Evolutionary conservation across 2,888 invertebrate species (phyloP), one percentile per base, ranked within the genome.

Genomic region (Torymus tubicola): DNA sequence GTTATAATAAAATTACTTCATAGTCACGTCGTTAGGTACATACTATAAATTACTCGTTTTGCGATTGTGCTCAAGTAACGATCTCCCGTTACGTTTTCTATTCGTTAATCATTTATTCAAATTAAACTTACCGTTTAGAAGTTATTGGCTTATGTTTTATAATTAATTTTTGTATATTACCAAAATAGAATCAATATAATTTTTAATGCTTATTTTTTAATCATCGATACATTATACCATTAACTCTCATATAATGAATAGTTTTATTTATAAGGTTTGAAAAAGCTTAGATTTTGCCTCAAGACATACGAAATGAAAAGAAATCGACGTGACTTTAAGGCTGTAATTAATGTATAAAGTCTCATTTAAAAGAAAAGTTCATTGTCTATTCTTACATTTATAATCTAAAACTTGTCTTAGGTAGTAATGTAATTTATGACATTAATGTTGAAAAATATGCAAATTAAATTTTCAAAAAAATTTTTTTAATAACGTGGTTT

Each of bases 1-100:
- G 84, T 88, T 86, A 79, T 70, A 87, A 86, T 88, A 87, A 88
- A 87, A 87, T 88, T 85, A 85, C 85, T 88, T 88, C 83, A 85
- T 86, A 87, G 85, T 84, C 85, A 84, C 86, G 84, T 84, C 84
- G 87, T 83, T 85, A 85, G 84, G 76, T 70, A 21, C 67, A 57
- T 42, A 42, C 42, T 42, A 78, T 78, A 65, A 69, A 80, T 73
- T 79, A 72, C 68, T 78, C 68, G 57, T 71, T 55, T 72, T 75
- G 53, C 60, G 42, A 18, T 57, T 16, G 14, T 67, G 63, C 69
- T 70, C 85, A 84, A 85, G 83, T 85, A 84, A 84, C 82, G 84
- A 83, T 86, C 82, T 84, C 81, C 83, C 83, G 82, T 81, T 80
- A 42, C 42, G 8, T 42, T 42, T 1, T 42, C 42, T 42, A 76